Base-by-base conservation (phyloP, 1,140 invertebrate species). In the Varroa destructor region DNA sequence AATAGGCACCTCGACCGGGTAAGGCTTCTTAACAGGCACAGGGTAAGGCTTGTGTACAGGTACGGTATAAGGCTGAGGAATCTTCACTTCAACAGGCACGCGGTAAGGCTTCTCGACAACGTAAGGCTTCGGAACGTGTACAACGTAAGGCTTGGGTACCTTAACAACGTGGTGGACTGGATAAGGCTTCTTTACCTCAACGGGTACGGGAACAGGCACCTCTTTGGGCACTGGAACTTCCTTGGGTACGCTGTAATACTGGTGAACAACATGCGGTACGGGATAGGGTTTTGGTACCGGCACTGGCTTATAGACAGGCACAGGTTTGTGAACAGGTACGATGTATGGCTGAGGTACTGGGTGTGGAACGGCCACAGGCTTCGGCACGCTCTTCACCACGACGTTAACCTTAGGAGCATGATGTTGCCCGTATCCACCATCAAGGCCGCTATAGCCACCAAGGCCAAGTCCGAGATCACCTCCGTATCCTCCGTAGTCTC, bases 401-500 rank as follows among this genome's bases (percentile, higher is more conserved):
- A 43, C 40, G 61, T 67, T 67, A 12, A 67, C 61, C 61, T 67
- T 67, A 2, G 61, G 61, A 40, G 37, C 61, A 46, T 67, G 61
- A 8, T 51, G 46, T 3, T 51, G 46, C 8, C 46, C 46, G 61
- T 67, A 67, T 12, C 37, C 61, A 40, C 14, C 12, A 36, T 40
- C 61, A 46, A 43, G 40, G 37, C 37, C 61, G 36, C 14, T 5
- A 36, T 40, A 40, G 46, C 40, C 10, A 5, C 61, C 61, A 14
- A 43, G 46, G 10, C 40, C 14, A 46, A 43, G 61, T 43, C 61
- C 61, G 57, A 5, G 57, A 42, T 42, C 40, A 37, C n/a, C 61
- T 67, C 61, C 61, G 61, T 67, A 67, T 1, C 61, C 61, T 67
- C 61, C 61, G 61, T 36, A 67, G 36, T 67, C 61, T 12, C 61